phyloP scores from a whole-genome alignment of 2,888 invertebrate genomes.

The Scaptomyza flava region DNA sequence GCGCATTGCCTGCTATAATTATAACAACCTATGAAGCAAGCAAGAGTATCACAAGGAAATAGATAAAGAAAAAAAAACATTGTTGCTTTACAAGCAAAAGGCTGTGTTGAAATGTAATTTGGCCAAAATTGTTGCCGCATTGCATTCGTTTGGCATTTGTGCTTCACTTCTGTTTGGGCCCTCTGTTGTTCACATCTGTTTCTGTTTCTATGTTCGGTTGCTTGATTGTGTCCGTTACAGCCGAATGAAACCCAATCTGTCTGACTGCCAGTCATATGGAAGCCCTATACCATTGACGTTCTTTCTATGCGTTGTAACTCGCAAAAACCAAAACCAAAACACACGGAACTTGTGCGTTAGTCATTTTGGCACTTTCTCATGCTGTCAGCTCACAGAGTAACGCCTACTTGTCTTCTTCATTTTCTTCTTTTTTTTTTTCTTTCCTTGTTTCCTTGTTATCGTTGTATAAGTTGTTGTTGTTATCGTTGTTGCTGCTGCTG shows the following conservation, averaged over 20 bases:
- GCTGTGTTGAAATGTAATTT: conserved; percentile 79
- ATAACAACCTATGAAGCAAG: neutral
- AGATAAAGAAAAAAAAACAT: conserved; percentile 14
- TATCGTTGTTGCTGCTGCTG: conserved; percentile 13
- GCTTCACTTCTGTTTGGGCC: conserved; percentile 12
- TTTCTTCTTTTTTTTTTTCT: conserved; percentile 17
- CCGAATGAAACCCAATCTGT: conserved; percentile 80
- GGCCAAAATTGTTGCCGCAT: conserved; percentile 70
- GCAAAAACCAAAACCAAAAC: conserved; percentile 16
- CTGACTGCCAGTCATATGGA: conserved; percentile 64
- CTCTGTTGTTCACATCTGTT: neutral
- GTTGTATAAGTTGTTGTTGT: conserved; percentile 6
- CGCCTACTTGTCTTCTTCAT: conserved; percentile 51
- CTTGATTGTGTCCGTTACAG: conserved; percentile 50
- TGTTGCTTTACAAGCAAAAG: conserved; percentile 59
- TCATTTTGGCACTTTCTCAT: conserved; percentile 78
- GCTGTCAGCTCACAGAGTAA: conserved; percentile 70
- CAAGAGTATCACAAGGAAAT: conserved; percentile 34
- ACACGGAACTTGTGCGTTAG: conserved; percentile 62
- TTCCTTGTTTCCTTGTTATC: conserved; percentile 3
- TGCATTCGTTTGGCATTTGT: conserved; percentile 57
- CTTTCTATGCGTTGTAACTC: neutral
- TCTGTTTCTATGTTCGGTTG: conserved; percentile 9
- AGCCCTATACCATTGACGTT: conserved; percentile 31
- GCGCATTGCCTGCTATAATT: neutral